Evolutionary conservation across 2,113 vertebrate genomes (phyloP).

Genomic region (Ia io): DNA sequence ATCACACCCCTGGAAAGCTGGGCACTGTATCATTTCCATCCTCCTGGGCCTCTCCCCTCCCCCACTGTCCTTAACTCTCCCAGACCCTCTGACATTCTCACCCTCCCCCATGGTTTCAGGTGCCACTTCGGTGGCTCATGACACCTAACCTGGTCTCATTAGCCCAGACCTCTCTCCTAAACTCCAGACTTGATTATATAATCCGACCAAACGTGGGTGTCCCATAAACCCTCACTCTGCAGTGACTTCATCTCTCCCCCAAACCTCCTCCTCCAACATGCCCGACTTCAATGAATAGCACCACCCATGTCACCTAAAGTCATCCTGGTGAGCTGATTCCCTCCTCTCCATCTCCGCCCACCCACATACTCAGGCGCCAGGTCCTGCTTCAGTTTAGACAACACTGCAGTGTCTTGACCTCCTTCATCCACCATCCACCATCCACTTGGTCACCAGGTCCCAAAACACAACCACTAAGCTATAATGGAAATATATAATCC

Average conservation of each 20-base stretch:
- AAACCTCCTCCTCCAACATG: background rate
- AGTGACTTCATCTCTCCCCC: background rate
- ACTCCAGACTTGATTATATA: background rate
- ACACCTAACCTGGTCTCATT: background rate
- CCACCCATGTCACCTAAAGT: background rate
- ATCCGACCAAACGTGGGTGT: background rate
- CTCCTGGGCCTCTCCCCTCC: background rate
- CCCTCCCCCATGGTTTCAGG: background rate
- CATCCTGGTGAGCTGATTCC: background rate
- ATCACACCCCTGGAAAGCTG: background rate
- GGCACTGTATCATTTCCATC: background rate
- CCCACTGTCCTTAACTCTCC: background rate
- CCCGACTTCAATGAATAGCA: background rate
- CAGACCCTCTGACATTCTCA: background rate
- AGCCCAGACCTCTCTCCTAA: background rate
- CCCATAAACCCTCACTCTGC: background rate
- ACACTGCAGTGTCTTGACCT: background rate
- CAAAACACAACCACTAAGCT: background rate
- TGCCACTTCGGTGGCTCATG: background rate
- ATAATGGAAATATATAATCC: background rate
- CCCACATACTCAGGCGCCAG: background rate
- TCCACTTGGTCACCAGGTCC: background rate
- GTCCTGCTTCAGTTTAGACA: background rate
- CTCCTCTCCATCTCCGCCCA: too few species aligned
- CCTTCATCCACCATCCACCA: background rate